Conservation (phyloP, 2,113 vertebrate species). For the Pardalotus punctatus region DNA sequence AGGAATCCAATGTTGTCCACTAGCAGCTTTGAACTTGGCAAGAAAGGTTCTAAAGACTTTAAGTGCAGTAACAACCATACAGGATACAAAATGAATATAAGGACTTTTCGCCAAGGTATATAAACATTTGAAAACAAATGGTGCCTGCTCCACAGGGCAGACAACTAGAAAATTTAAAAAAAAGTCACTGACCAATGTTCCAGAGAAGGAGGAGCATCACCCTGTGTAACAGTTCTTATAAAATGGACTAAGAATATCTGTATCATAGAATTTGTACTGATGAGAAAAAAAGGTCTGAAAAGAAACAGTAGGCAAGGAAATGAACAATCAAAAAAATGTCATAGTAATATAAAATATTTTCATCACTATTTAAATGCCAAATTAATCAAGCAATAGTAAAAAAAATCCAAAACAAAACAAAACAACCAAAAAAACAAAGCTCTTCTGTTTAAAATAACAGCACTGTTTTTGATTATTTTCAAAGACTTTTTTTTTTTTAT, state of each 20-base stretch:
- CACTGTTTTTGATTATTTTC: constrained; percentile 72
- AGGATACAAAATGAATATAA: constrained; percentile 71
- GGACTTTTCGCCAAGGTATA: constrained; percentile 71
- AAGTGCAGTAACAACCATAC: constrained; percentile 75
- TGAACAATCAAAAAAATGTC: constrained; percentile 74
- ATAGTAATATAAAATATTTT: constrained; percentile 77
- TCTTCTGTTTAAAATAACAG: constrained; percentile 80
- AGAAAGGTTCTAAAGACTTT: constrained; percentile 73
- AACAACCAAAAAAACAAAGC: constrained; percentile 47
- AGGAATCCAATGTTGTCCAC: constrained; percentile 78
- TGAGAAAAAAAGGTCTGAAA: constrained; percentile 57
- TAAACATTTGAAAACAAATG: constrained; percentile 73
- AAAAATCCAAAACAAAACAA: constrained; percentile 19
- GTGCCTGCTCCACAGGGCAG: constrained; percentile 85
- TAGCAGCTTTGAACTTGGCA: constrained; percentile 90
- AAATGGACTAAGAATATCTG: constrained; percentile 76
- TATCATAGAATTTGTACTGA: constrained; percentile 66
- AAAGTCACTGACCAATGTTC: constrained; percentile 75
- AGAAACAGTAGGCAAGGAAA: constrained; percentile 74
- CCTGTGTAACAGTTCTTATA: constrained; percentile 70
- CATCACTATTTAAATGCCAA: constrained; percentile 80
- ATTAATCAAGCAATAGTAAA: constrained; percentile 80
- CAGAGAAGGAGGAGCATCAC: constrained; percentile 75
- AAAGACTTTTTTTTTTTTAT: constrained; percentile 75
- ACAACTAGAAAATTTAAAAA: constrained; percentile 70